Percentiles rank a stretch among this genome's conserved stretches.
Evolutionary conservation across 2,797 vertebrate genomes (phyloP).

Genomic region (Phaenicophaeus curvirostris): DNA sequence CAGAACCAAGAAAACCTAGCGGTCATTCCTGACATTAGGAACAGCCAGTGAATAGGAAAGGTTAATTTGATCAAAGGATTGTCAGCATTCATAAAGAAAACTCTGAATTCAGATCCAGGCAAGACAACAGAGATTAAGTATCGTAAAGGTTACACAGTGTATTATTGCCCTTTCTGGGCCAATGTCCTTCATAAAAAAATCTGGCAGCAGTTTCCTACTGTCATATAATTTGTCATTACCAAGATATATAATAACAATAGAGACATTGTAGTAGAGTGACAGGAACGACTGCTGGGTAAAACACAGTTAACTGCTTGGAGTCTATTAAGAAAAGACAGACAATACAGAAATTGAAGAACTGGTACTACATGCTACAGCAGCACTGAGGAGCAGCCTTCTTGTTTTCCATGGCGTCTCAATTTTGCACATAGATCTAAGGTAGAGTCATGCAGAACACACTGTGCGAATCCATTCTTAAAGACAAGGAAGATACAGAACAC

Average conservation of each 20-base stretch:
- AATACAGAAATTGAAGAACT: neutral
- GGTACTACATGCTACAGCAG: neutral
- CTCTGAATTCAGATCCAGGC: neutral
- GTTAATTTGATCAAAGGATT: neutral
- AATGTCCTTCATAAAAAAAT: neutral
- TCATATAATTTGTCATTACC: neutral
- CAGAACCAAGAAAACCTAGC: neutral
- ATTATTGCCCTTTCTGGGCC: neutral
- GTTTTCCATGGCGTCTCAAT: neutral
- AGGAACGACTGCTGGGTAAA: neutral
- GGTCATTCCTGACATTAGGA: neutral
- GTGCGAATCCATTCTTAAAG: neutral
- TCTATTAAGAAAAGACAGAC: neutral
- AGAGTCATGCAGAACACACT: rapidly evolving
- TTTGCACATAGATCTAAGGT: neutral
- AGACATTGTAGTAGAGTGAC: neutral
- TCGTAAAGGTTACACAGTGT: neutral
- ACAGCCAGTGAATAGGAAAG: neutral
- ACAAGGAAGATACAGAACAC: neutral
- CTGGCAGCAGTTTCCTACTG: neutral
- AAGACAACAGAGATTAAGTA: neutral
- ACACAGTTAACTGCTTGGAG: neutral
- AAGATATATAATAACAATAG: neutral
- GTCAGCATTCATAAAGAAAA: neutral
- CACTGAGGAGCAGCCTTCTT: neutral